Conservation (phyloP, 2,797 vertebrate genomes). For the Poeciliopsis gracilis region DNA sequence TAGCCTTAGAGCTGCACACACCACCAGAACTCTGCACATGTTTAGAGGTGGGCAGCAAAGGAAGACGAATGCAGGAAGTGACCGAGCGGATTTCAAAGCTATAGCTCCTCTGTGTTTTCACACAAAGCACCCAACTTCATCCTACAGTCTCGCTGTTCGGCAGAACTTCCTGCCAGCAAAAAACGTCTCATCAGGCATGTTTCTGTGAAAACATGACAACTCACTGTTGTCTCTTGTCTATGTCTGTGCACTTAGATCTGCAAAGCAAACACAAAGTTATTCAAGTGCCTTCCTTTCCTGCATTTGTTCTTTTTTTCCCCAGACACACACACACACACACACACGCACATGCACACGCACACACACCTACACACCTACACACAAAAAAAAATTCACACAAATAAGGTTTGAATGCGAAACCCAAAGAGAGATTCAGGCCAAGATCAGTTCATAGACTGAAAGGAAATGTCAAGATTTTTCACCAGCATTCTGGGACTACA, state of each 20-base stretch:
- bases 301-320: not conserved
- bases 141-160: not conserved
- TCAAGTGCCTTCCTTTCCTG: not conserved
- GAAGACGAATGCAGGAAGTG: conserved; percentile 9
- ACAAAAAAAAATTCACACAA: too few species aligned
- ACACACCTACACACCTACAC: too few species aligned
- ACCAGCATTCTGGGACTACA: not conserved
- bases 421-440: not conserved
- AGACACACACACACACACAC: not conserved
- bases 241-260: not conserved
- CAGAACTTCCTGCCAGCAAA: conserved; percentile 20
- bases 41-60: conserved; percentile 1
- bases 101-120: conserved; percentile 20
- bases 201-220: conserved; percentile 5
- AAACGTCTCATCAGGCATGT: conserved; percentile 17
- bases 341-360: too few species aligned
- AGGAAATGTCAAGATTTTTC: not conserved
- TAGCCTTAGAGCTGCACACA: conserved; percentile 32
- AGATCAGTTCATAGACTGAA: not conserved
- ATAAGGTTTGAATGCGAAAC: not conserved
- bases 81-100: conserved; percentile 25
- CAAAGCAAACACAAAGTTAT: not conserved
- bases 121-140: conserved; percentile 4
- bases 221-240: conserved; percentile 3
- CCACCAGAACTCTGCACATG: conserved; percentile 13